These are phyloP conservation scores for Rhorus exstirpatorius DNA, from an alignment of 2,888 invertebrate genomes.

Conservation along the genomic window DNA sequence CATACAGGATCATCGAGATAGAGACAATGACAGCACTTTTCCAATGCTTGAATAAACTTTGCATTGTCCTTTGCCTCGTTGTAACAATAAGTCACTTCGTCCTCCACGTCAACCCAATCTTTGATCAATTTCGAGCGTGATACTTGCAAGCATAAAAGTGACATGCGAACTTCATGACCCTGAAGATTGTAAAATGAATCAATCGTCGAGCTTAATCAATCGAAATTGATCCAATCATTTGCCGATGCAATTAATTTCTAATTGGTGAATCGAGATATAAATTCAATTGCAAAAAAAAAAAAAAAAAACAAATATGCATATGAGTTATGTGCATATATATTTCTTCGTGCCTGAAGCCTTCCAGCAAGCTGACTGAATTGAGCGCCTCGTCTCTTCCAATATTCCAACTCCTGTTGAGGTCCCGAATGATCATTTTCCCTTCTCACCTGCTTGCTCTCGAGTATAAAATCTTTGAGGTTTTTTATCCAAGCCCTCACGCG, in stretches of 20 bases:
- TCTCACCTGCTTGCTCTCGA: constrained; percentile 96
- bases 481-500: constrained; percentile 93
- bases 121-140: constrained; percentile 93
- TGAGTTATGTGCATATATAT: constrained; percentile 20
- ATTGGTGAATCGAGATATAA: too few relatives aligned
- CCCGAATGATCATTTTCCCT: constrained; percentile 97
- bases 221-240: not conserved
- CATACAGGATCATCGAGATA: constrained; percentile 96
- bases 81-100: constrained; percentile 97
- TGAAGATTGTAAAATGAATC: constrained; percentile 77
- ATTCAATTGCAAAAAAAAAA: constrained; percentile 9
- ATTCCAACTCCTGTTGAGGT: constrained; percentile 97
- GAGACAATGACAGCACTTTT: constrained; percentile 97
- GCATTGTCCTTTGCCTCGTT: constrained; percentile 98
- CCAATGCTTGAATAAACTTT: constrained; percentile 97
- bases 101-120: constrained; percentile 94
- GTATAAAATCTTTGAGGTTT: constrained; percentile 91
- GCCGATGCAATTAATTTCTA: not conserved
- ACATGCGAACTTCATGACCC: constrained; percentile 92
- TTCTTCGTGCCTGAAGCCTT: constrained; percentile 88
- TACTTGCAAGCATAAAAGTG: constrained; percentile 91
- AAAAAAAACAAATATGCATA: constrained; percentile 16
- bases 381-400: constrained; percentile 98
- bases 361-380: constrained; percentile 95
- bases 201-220: constrained; percentile 4